Conservation (phyloP, 2,113 vertebrate genomes). For the Chloropsis hardwickii region DNA sequence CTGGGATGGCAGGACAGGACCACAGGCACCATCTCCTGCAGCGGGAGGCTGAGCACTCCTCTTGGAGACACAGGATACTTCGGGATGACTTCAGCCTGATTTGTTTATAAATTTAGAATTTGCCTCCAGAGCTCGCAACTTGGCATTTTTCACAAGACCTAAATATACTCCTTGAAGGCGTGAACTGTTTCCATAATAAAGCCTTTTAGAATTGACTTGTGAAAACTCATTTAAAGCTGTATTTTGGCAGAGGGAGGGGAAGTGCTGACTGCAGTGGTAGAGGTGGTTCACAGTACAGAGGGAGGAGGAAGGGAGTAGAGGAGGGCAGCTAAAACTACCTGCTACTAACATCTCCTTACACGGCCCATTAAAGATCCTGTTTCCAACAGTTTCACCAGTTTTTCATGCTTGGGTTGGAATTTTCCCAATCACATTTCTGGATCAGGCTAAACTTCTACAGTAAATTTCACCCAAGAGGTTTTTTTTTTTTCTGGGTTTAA, state of each 20-base stretch:
- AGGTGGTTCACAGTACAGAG: not conserved
- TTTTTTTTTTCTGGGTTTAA: not conserved
- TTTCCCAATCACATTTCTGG: not conserved
- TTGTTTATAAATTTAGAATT: conserved; percentile 31
- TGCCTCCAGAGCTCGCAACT: not conserved
- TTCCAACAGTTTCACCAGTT: not conserved
- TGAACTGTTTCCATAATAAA: conserved; percentile 32
- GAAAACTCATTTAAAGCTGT: not conserved
- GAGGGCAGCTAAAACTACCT: not conserved
- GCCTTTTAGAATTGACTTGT: not conserved
- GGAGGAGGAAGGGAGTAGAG: not conserved
- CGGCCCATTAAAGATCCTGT: not conserved
- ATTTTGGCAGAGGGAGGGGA: not conserved
- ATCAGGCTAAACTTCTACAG: not conserved
- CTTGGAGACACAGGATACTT: not conserved
- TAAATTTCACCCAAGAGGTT: not conserved
- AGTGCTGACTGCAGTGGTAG: not conserved
- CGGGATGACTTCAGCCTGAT: not conserved
- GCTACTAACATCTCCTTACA: not conserved
- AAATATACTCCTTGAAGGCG: conserved; percentile 29
- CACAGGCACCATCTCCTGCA: not conserved
- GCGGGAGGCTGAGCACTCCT: not conserved
- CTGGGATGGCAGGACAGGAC: not conserved
- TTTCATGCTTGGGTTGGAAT: not conserved
- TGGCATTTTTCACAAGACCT: conserved; percentile 11